These are phyloP conservation scores for Avahi laniger DNA, from an alignment of 2,797 vertebrate species.

Conservation along the genomic window DNA sequence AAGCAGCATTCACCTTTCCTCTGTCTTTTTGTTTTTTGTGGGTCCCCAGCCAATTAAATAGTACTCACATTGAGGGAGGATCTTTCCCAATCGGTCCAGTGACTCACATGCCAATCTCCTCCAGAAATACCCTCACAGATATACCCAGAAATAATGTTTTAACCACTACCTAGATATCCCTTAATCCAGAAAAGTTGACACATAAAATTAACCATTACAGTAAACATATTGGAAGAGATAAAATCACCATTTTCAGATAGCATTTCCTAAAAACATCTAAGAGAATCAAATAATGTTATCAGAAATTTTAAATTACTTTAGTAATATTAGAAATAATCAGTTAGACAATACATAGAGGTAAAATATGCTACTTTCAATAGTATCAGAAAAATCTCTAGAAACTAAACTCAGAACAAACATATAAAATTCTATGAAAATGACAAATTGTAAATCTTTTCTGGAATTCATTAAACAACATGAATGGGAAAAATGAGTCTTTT, in stretches of 20 bases:
- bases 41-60: neutral
- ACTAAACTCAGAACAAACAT: neutral
- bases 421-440: neutral
- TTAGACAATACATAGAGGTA: neutral
- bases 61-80: neutral
- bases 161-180: neutral
- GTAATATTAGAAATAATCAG: neutral
- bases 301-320: neutral
- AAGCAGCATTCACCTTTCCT: neutral
- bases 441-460: neutral
- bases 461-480: neutral
- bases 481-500: neutral
- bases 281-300: neutral
- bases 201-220: neutral
- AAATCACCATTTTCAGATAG: neutral
- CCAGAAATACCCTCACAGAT: neutral
- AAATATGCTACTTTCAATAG: neutral
- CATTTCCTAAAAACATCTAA: neutral
- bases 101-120: neutral
- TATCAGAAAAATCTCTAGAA: neutral
- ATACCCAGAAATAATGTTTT: neutral
- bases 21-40: neutral
- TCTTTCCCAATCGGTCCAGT: too few species aligned
- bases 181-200: neutral
- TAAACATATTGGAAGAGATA: neutral